Evolutionary conservation across 1,140 invertebrate species (phyloP).

Genomic region (Ridgeia piscesae): DNA sequence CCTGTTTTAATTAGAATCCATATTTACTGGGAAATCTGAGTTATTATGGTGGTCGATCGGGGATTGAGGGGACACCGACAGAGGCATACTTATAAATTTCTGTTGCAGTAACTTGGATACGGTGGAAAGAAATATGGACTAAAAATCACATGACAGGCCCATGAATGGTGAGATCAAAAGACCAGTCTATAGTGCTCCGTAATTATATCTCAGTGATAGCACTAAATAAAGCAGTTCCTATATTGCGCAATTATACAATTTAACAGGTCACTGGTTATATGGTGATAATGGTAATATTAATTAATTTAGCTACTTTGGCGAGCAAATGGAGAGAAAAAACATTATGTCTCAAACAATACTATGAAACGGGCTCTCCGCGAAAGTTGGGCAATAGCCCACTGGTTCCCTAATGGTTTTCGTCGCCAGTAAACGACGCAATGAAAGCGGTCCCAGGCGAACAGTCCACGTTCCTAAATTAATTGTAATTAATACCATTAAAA

Average conservation of each 20-base stretch:
- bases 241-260: constrained; percentile 6
- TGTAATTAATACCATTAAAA: constrained; percentile 2
- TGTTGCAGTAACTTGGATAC: constrained; percentile 5
- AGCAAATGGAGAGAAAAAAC: not conserved
- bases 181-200: not conserved
- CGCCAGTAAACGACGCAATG: not conserved
- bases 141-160: not conserved
- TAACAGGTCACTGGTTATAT: not conserved
- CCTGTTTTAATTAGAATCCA: not conserved
- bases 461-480: not conserved
- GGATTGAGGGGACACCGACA: not conserved
- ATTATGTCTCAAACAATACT: constrained; percentile 1
- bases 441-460: not conserved
- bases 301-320: not conserved
- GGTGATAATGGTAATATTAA: constrained; percentile 1
- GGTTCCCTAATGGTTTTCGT: not conserved
- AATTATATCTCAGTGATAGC: not conserved
- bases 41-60: not conserved
- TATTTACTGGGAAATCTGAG: not conserved
- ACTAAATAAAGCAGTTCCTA: not conserved
- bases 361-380: not conserved
- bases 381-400: not conserved
- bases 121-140: not conserved
- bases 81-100: not conserved
- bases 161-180: not conserved